Evolutionary conservation across 2,113 vertebrate species (phyloP), one percentile per base, ranked within the genome.

Genomic region (Sardina pilchardus): DNA sequence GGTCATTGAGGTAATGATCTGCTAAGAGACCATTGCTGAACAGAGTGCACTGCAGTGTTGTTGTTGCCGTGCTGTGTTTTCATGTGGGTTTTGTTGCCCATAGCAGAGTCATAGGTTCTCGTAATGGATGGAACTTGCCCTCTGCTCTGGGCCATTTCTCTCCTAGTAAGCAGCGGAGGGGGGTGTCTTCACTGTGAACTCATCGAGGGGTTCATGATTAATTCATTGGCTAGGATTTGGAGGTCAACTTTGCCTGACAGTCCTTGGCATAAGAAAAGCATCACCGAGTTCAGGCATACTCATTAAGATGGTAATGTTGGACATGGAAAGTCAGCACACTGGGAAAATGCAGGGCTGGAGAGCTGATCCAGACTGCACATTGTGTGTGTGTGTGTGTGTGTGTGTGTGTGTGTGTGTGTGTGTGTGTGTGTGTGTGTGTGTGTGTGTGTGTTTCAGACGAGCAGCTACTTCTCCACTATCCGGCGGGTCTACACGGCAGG

Each of bases 401-500:
- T 83, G 10, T 82, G 21, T 82, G 12, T 85, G 59, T 85, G 39
- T 75, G 53, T 56, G 39, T 75, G 53, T 56, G 53, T 56, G 53
- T 50, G 1, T 50, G 48, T 50, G 1, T 10, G 9, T 17, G 10
- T 50, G 17, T 50, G 48, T 50, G 48, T 50, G 6, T 50, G 9
- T 83, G 14, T 82, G 21, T 82, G 12, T 85, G 59, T 85, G 39
- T 75, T 91, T 45, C 86, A 96, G 95, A 94, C 92, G 10, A 92
- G 83, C 71, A 92, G 83, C 71, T 95, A 95, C 90, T 93, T 95
- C 43, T 92, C 93, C 6, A 93, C 91, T 0, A 93, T 96, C 87
- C 93, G 93, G 83, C 92, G 94, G 84, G 92, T 96, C 67, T 96
- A 96, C 91, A 95, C 95, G 0, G 94, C 94, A 56, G 95, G 95